A percentile compares a stretch with the other conserved stretches of the same genome.
These are phyloP conservation scores for Nycticebus coucang DNA, from an alignment of 2,113 vertebrate genomes.

Conservation along the genomic window DNA sequence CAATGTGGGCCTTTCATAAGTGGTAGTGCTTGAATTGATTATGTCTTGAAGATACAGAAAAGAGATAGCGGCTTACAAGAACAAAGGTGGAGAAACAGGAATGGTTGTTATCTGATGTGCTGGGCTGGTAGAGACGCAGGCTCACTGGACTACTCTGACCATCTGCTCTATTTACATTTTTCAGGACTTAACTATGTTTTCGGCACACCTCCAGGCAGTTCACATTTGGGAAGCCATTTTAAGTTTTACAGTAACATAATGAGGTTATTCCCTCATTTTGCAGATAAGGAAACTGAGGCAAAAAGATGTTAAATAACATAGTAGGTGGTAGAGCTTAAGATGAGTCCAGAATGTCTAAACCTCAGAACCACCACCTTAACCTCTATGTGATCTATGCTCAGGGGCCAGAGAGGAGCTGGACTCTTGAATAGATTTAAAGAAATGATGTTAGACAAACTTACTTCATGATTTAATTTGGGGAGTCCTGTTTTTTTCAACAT, in stretches of 20 bases:
- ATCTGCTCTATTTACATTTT: not conserved
- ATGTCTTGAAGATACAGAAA: not conserved
- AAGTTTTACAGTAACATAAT: not conserved
- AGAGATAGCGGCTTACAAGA: not conserved
- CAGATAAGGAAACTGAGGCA: not conserved
- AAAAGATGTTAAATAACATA: not conserved
- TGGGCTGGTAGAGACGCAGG: not conserved
- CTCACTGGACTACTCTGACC: not conserved
- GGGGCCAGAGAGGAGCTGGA: not conserved
- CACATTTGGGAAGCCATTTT: conserved; percentile 20
- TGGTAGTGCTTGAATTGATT: not conserved
- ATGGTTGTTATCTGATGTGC: not conserved
- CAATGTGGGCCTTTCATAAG: not conserved
- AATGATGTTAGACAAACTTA: not conserved
- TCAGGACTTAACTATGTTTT: not conserved
- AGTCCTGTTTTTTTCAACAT: not conserved
- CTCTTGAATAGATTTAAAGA: not conserved
- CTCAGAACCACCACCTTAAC: not conserved
- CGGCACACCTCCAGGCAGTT: not conserved
- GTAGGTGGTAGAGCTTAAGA: not conserved
- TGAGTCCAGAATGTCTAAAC: not conserved
- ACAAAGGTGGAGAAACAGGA: not conserved
- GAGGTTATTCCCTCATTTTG: not conserved
- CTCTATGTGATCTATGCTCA: not conserved
- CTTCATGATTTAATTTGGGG: not conserved